These are phyloP conservation scores for Eubasilissa splendida DNA, from an alignment of 2,888 invertebrate genomes.

Conservation along the genomic window DNA sequence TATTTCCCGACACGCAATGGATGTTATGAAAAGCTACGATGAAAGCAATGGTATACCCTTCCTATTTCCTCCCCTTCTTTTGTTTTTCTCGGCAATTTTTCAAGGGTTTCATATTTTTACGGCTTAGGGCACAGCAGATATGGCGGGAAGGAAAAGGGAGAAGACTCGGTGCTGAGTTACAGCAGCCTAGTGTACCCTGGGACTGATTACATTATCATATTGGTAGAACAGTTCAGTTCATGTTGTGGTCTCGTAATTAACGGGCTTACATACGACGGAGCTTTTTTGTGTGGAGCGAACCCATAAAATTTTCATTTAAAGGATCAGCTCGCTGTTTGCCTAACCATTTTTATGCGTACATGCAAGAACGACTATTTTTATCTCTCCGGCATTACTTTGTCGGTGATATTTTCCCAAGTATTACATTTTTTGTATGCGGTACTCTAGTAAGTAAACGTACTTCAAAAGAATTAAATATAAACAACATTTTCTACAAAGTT, in stretches of 20 bases:
- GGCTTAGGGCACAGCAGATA: conserved; percentile 19
- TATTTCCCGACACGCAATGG: conserved; percentile 30
- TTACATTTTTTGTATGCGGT: conserved; percentile 10
- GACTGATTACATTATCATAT: conserved; percentile 40
- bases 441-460: conserved; percentile 26
- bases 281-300: conserved; percentile 23
- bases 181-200: conserved; percentile 12
- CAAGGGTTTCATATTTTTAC: conserved; percentile 36
- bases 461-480: conserved; percentile 24
- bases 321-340: neutral
- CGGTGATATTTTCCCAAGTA: neutral
- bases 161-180: conserved; percentile 11
- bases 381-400: conserved; percentile 1
- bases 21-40: conserved; percentile 29
- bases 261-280: neutral
- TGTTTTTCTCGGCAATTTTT: conserved; percentile 26
- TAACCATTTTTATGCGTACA: neutral
- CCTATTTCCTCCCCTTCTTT: neutral
- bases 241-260: conserved; percentile 21
- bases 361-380: conserved; percentile 8
- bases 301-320: conserved; percentile 11
- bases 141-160: neutral
- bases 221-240: conserved; percentile 23
- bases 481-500: neutral
- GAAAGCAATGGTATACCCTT: conserved; percentile 15